Percentiles rank a stretch among this genome's conserved stretches.
phyloP scores from a whole-genome alignment of 2,888 invertebrate species.

The Elysia crispata region DNA sequence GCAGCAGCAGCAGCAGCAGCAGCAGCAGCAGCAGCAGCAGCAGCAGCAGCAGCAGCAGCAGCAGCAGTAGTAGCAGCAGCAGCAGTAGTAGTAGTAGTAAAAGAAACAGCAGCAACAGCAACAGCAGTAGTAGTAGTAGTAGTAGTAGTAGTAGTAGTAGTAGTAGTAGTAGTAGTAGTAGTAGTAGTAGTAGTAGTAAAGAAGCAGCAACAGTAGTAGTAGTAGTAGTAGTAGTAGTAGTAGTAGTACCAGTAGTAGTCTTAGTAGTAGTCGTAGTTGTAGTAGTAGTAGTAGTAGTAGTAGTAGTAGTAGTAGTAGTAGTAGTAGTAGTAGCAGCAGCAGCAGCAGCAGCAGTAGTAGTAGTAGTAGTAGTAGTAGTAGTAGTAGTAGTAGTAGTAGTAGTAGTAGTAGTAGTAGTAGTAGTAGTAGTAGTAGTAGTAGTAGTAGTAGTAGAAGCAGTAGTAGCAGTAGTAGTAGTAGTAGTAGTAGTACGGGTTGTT shows the following conservation, averaged over 20 bases:
- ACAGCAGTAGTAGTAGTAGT: neutral
- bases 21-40: too few species aligned
- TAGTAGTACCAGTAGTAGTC: neutral
- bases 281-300: conserved; percentile 9
- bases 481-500: neutral
- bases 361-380: neutral
- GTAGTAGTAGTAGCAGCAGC: too few species aligned
- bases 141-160: neutral
- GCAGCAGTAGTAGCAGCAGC: neutral
- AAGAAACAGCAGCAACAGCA: neutral
- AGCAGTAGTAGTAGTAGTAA: neutral
- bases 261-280: too few species aligned
- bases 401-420: conserved; percentile 23
- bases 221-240: conserved; percentile 6
- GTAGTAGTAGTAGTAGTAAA: neutral
- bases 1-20: too few species aligned
- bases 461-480: too few species aligned
- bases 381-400: conserved; percentile 15
- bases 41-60: too few species aligned
- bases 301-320: neutral
- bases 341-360: too few species aligned
- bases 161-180: neutral
- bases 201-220: neutral
- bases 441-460: too few species aligned
- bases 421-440: conserved; percentile 26